Base-by-base conservation (phyloP, 2,797 vertebrate species). In the Rhadinocentrus ornatus region DNA sequence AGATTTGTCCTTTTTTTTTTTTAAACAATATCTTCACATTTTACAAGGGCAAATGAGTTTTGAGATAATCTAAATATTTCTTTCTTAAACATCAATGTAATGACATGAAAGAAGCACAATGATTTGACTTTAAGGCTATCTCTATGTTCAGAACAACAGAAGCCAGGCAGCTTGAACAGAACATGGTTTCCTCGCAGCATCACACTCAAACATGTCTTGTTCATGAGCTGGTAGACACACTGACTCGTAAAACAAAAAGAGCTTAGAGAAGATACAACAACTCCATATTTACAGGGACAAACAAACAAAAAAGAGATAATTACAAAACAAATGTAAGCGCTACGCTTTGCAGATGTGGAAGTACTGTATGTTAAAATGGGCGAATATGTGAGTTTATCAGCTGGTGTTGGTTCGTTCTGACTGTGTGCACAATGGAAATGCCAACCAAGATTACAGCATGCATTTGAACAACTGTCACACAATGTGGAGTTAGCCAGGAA, bases 341-440 rank as follows among this genome's bases (percentile, higher is more conserved):
- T 73, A 71, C 20, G 10, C 12, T 27, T 66, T 67, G 66, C 48
- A 69, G 59, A 59, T 68, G 71, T 16, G 18, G 66, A 83, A 75
- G 75, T 74, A 70, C 64, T 68, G 31, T 52, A 32, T 62, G 54
- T 60, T 31, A 62, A 68, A 62, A 68, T 31, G 63, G 68, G 72
- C 10, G 26, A 77, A 73, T 13, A 0, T 56, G 78, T 71, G 77
- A 91, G 86, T 90, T 92, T 90, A 87, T 83, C 53, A 87, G 88
- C 89, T 92, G 91, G 87, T 91, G 92, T 88, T 88, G 86, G 86
- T 84, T 84, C 75, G 31, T 27, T 73, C 66, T 69, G 81, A 81
- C 61, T 59, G 22, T 29, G n/a, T 31, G 37, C n/a, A 53, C 2
- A 37, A 76, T 35, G 73, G 20, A 72, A 71, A 71, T 11, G 13